Base-by-base conservation (phyloP, 2,797 vertebrate genomes). In the Typhlichthys subterraneus region DNA sequence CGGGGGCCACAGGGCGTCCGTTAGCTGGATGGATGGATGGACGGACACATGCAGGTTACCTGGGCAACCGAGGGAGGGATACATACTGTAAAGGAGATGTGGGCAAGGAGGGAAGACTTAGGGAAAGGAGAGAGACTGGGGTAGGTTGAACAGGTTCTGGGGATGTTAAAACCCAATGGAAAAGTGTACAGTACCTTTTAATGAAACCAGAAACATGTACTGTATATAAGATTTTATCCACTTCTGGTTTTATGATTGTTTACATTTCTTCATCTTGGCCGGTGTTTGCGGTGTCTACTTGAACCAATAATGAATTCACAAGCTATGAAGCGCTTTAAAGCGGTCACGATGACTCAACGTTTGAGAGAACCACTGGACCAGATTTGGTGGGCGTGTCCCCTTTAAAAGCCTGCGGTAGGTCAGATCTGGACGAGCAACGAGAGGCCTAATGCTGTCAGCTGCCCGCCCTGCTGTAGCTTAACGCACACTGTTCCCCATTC, bases 401-500 rank as follows among this genome's bases (percentile, higher is more conserved):
- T 53, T 13, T 6, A 29, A 55, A 5, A 59, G 58, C 58, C 56
- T 45, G 31, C 31, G 9, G 55, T 53, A 14, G 50, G 57, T 72
- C 31, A 73, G 70, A 64, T 46, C 53, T 63, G 31, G 2, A 11
- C 63, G 57, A 42, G 38, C 38, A 42, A 42, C 38, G 7, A 42
- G 7, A 42, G 38, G 38, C 38, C 38, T 42, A 9, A 42, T 1
- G 7, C 38, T 56, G 58, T 81, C 77, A 31, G 66, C 68, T 80
- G 71, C 42, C 4, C 38, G 80, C 45, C 62, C 7, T 42, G 38
- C 38, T 10, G 69, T 79, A 88, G 82, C 86, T 91, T 84, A 75
- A 76, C 77, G 87, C 80, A 88, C 86, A 82, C 79, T 62, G 69
- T 85, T 93, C 93, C 91, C 91, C 91, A 92, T 92, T 90, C 90